These are phyloP conservation scores for Mactromeris polynyma DNA, from an alignment of 2,888 invertebrate species.

Conservation along the genomic window DNA sequence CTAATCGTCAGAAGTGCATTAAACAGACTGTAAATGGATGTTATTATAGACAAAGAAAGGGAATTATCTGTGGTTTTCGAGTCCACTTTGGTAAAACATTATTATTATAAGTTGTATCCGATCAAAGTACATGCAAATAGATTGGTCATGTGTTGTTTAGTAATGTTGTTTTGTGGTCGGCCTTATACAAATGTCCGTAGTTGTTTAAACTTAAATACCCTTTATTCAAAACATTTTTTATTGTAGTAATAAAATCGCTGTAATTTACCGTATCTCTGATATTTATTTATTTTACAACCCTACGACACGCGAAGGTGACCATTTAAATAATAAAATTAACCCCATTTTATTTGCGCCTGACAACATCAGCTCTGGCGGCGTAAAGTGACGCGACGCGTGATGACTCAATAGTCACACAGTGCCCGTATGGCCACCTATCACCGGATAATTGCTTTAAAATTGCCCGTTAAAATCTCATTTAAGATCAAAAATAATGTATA, in stretches of 20 bases:
- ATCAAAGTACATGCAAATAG: not conserved
- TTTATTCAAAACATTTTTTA: not conserved
- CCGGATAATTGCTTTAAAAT: not conserved
- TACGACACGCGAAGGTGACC: conserved; percentile 22
- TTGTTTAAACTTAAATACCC: not conserved
- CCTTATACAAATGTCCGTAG: not conserved
- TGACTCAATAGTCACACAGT: not conserved
- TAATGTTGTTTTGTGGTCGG: not conserved
- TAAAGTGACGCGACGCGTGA: not conserved
- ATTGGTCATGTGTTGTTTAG: not conserved
- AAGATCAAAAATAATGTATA: not conserved
- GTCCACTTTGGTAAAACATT: not conserved
- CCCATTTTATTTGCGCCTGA: not conserved
- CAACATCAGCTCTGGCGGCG: not conserved
- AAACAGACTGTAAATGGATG: not conserved
- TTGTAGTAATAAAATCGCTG: not conserved
- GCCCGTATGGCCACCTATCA: not conserved
- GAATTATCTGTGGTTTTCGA: not conserved
- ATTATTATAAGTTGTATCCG: not conserved
- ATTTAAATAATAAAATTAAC: conserved; percentile 22
- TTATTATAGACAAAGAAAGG: not conserved
- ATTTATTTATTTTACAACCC: conserved; percentile 15
- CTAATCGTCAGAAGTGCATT: not conserved
- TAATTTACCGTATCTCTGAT: conserved; percentile 3
- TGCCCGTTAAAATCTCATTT: not conserved